Percentiles rank a stretch among this genome's conserved stretches.
phyloP scores from a whole-genome alignment of 2,888 invertebrate genomes.

The Phyllotreta cruciferae region DNA sequence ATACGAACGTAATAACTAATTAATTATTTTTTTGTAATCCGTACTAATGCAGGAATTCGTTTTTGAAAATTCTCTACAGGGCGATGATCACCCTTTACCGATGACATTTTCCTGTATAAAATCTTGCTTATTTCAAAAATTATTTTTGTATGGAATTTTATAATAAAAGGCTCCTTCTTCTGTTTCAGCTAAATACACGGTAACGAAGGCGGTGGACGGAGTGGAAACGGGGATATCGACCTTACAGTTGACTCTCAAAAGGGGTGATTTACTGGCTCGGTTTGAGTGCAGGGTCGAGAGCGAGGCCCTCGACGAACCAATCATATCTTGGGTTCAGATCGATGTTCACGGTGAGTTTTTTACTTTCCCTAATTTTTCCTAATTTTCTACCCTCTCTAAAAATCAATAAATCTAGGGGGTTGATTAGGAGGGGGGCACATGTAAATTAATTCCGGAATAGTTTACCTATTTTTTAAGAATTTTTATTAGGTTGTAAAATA shows the following conservation, averaged over 20 bases:
- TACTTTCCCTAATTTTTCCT: slow-evolving; percentile 3
- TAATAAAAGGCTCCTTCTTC: slow-evolving; percentile 9
- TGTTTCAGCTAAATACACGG: slow-evolving; percentile 47
- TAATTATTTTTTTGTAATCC: no score
- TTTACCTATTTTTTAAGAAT: no score
- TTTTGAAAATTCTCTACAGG: no score
- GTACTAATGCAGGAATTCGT: no score
- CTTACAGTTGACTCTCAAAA: slow-evolving; percentile 70
- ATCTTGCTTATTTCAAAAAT: no score
- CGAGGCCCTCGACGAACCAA: slow-evolving; percentile 69
- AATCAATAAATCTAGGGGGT: not conserved
- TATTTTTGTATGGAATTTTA: no score
- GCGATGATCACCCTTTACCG: no score
- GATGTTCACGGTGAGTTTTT: slow-evolving; percentile 76
- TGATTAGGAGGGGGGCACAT: no score
- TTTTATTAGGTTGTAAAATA: no score
- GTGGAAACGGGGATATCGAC: slow-evolving; percentile 71
- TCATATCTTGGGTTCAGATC: slow-evolving; percentile 68
- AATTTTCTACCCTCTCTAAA: slow-evolving; percentile 3
- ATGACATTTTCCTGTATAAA: no score
- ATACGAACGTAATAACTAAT: no score
- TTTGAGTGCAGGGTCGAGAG: slow-evolving; percentile 77
- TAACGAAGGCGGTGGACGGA: slow-evolving; percentile 59
- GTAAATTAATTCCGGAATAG: no score
- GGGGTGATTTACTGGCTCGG: slow-evolving; percentile 75